phyloP scores from a whole-genome alignment of 1,140 invertebrate species.

The Drosophila pachea region DNA sequence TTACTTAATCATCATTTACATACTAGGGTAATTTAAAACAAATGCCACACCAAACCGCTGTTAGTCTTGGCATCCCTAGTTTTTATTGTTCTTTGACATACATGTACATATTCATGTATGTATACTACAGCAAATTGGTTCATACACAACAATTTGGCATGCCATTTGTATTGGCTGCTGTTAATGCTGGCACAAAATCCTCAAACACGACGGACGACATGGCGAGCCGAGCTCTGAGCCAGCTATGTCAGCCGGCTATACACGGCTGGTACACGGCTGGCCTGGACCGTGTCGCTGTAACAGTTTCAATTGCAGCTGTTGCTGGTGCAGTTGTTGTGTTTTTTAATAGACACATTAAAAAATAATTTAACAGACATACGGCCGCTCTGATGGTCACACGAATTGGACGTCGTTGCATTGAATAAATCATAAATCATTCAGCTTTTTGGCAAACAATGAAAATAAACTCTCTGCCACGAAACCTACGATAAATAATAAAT shows the following conservation, averaged over 20 bases:
- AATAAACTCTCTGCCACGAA: conserved; percentile 21
- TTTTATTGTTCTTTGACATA: conserved; percentile 64
- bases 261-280: conserved; percentile 6
- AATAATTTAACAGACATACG: conserved; percentile 70
- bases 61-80: conserved; percentile 56
- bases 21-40: conserved; percentile 74
- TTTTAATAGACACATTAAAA: conserved; percentile 77
- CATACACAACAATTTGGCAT: conserved; percentile 76
- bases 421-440: conserved; percentile 77
- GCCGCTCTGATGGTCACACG: conserved; percentile 35
- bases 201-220: conserved; percentile 45
- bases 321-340: conserved; percentile 70
- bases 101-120: conserved; percentile 47
- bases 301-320: conserved; percentile 51
- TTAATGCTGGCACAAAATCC: conserved; percentile 69
- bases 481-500: conserved; percentile 21
- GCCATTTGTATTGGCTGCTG: conserved; percentile 76
- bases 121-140: conserved; percentile 67
- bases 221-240: conserved; percentile 24
- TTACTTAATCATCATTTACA: conserved; percentile 71
- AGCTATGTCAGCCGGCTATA: background rate
- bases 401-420: conserved; percentile 53
- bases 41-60: conserved; percentile 71
- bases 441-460: conserved; percentile 63
- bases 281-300: conserved; percentile 1